Evolutionary conservation across 2,888 invertebrate genomes (phyloP).

Genomic region (Palloptera scutellata): DNA sequence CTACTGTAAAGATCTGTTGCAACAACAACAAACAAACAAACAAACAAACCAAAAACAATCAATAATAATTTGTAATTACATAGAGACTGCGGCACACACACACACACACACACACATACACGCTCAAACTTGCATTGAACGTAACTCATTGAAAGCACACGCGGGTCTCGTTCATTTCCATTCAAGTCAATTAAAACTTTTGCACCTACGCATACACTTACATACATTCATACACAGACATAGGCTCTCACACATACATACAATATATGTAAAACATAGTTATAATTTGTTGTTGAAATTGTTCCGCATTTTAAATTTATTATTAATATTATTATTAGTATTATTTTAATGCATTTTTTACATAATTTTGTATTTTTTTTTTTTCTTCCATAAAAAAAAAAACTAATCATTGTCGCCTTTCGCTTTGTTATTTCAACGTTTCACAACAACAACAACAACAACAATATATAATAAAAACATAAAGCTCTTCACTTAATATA

Average conservation of each 20-base stretch:
- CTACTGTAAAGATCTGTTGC: slow-evolving; percentile 18
- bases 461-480: too few relatives aligned
- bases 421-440: too few relatives aligned
- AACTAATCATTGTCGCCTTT: too few relatives aligned
- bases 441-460: too few relatives aligned
- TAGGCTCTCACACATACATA: slow-evolving; percentile 21
- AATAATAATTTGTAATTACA: slow-evolving; percentile 33
- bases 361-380: background rate
- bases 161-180: too few relatives aligned
- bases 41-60: slow-evolving; percentile 28
- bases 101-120: too few relatives aligned
- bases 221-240: slow-evolving; percentile 4
- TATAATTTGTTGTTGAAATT: slow-evolving; percentile 6
- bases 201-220: slow-evolving; percentile 27
- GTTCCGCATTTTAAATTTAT: slow-evolving; percentile 8
- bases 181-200: background rate
- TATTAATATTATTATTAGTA: slow-evolving; percentile 1
- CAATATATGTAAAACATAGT: background rate
- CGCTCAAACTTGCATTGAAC: too few relatives aligned
- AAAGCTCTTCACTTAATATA: too few relatives aligned
- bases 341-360: background rate
- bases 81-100: slow-evolving; percentile 12
- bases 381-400: background rate
- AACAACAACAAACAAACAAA: too few relatives aligned
- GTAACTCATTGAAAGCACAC: too few relatives aligned